phyloP scores from a whole-genome alignment of 2,888 invertebrate species.

The Malthinus flaveolus region DNA sequence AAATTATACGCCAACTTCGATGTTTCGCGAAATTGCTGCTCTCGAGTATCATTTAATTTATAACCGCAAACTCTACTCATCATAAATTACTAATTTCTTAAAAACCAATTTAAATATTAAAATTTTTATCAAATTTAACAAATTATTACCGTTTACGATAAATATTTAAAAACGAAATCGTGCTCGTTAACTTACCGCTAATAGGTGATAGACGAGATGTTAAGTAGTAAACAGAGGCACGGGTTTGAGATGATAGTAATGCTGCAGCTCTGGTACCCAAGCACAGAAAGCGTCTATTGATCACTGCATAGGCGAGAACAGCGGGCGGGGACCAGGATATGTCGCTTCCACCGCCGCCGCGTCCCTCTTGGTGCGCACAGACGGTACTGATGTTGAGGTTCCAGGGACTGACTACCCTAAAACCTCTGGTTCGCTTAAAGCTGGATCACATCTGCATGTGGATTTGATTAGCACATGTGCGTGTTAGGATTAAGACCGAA shows the following conservation, averaged over 20 bases:
- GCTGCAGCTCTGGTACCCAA: slow-evolving; percentile 37
- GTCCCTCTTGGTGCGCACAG: slow-evolving; percentile 39
- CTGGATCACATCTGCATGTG: slow-evolving; percentile 34
- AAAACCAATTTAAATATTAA: neutral
- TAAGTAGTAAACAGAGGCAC: slow-evolving; percentile 32
- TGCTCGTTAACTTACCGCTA: slow-evolving; percentile 11
- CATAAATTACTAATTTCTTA: neutral
- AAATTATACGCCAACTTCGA: too few relatives aligned
- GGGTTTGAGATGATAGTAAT: slow-evolving; percentile 21
- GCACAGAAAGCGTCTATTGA: slow-evolving; percentile 44
- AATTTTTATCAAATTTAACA: neutral
- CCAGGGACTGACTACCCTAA: slow-evolving; percentile 28
- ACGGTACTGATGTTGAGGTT: slow-evolving; percentile 31
- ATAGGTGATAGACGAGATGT: slow-evolving; percentile 9
- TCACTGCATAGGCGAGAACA: slow-evolving; percentile 44
- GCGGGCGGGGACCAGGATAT: slow-evolving; percentile 44
- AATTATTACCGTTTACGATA: too few relatives aligned
- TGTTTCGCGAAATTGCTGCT: too few relatives aligned
- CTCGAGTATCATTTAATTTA: neutral
- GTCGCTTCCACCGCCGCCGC: slow-evolving; percentile 40
- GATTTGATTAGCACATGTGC: slow-evolving; percentile 34
- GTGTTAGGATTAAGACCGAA: slow-evolving; percentile 15
- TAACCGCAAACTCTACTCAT: neutral
- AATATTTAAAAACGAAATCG: too few relatives aligned
- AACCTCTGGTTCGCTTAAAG: slow-evolving; percentile 17